Base-by-base conservation (phyloP, 2,797 vertebrate species). In the Cyprinodon diabolis region DNA sequence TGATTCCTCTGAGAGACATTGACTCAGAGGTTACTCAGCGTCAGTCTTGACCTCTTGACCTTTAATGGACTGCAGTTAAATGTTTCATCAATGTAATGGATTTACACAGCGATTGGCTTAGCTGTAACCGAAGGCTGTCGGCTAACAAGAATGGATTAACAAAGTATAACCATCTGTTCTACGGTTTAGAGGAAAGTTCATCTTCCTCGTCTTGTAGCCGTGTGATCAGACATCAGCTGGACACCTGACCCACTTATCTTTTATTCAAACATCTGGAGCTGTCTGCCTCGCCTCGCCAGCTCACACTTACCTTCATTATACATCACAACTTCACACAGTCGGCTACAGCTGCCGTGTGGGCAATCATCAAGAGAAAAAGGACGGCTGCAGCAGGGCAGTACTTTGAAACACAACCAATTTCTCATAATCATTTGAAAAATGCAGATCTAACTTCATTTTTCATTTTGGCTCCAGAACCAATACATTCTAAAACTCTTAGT, bases 181-280 rank as follows among this genome's bases (percentile, higher is more conserved):
- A 3, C 23, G 62, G 37, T 65, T 65, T n/a, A 65, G 40, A 45
- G 2, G 43, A 45, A 65, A 65, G 62, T 65, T 45, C 21, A 65
- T 65, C 40, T 43, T 65, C 37, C 40, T 45, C 40, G 21, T 45
- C 4, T 6, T 45, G 62, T 65, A 6, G 11, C 60, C 21, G 60
- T 43, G 21, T 21, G 60, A 63, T 40, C 37, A 37, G 60, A 37
- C 60, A 35, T 84, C 84, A 81, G 30, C 73, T 0, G 80, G 79
- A 86, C 84, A 78, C 83, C 85, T 90, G 89, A 91, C 87, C 90
- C 84, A 89, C 82, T 91, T 92, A 78, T 62, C 47, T 48, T 76
- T 71, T 67, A 82, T 68, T 77, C 74, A 35, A 81, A 89, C 91
- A 89, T 90, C 89, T 87, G 89, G 78, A 77, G 25, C 86, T 56